phyloP scores from a whole-genome alignment of 2,113 vertebrate species.

The Sylvilagus bachmani region DNA sequence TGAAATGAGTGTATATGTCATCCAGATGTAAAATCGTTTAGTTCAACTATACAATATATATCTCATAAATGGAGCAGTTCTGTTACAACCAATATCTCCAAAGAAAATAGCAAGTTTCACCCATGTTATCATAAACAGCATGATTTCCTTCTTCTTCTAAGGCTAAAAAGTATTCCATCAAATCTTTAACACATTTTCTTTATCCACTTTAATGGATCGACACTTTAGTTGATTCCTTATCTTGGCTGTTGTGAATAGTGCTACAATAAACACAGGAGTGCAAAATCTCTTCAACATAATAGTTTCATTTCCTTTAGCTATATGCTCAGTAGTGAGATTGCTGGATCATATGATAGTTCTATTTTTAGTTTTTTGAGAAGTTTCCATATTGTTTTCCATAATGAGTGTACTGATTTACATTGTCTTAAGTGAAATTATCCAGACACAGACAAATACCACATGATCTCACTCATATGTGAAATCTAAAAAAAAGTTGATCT shows the following conservation, averaged over 20 bases:
- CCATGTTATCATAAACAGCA: not conserved
- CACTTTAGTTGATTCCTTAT: not conserved
- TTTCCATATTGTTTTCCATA: not conserved
- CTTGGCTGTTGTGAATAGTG: not conserved
- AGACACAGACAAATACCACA: not conserved
- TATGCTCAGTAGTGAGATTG: not conserved
- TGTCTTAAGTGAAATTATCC: not conserved
- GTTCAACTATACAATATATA: not conserved
- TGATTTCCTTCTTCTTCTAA: not conserved
- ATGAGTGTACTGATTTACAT: not conserved
- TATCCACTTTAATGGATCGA: not conserved
- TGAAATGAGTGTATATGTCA: not conserved
- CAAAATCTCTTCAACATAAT: not conserved
- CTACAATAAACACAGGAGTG: not conserved
- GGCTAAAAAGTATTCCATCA: not conserved
- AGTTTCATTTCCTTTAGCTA: not conserved
- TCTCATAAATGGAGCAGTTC: not conserved
- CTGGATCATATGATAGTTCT: not conserved
- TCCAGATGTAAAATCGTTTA: not conserved
- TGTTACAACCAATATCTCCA: not conserved
- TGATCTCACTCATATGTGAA: not conserved
- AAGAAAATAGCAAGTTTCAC: conserved; percentile 5
- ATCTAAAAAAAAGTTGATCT: not conserved
- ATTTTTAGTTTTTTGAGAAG: not conserved
- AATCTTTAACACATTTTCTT: not conserved